These are phyloP conservation scores for Pseudomyrmex concolor DNA, from an alignment of 1,140 invertebrate genomes.

Conservation along the genomic window DNA sequence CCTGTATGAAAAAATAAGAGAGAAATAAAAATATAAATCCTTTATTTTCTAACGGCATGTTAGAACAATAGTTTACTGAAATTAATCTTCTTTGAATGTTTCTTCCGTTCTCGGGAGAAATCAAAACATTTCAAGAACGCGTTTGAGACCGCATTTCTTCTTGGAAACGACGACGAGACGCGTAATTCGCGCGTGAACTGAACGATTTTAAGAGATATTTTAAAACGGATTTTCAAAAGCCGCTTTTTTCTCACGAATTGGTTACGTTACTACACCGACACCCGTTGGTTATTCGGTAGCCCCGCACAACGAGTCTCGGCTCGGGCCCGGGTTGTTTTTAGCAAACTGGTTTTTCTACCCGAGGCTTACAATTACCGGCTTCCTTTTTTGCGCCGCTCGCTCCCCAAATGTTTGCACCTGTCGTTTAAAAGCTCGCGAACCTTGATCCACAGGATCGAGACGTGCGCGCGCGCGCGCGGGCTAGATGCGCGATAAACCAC, in stretches of 20 bases:
- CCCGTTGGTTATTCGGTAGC: slow-evolving; percentile 75
- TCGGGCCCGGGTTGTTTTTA: slow-evolving; percentile 77
- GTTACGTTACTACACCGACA: slow-evolving; percentile 67
- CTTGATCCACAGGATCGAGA: slow-evolving; percentile 33
- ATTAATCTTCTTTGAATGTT: neutral
- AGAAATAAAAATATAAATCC: neutral
- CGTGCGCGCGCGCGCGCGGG: slow-evolving; percentile 26
- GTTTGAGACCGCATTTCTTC: neutral
- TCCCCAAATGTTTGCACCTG: slow-evolving; percentile 74
- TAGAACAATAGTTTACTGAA: slow-evolving; percentile 10
- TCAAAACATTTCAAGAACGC: neutral
- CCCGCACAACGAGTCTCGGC: slow-evolving; percentile 68
- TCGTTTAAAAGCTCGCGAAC: slow-evolving; percentile 73
- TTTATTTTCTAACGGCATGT: neutral
- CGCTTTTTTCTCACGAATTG: slow-evolving; percentile 50
- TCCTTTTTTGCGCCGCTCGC: slow-evolving; percentile 66
- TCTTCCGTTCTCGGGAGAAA: neutral
- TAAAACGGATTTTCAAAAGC: slow-evolving; percentile 45
- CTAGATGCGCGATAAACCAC: slow-evolving; percentile 26
- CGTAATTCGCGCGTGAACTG: neutral
- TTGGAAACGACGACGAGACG: neutral
- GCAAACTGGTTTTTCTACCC: slow-evolving; percentile 78
- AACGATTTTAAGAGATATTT: slow-evolving; percentile 12
- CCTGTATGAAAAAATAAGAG: too few relatives aligned
- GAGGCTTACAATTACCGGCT: slow-evolving; percentile 71